Conservation (phyloP, 2,113 vertebrate species). For the Manacus vitellinus region DNA sequence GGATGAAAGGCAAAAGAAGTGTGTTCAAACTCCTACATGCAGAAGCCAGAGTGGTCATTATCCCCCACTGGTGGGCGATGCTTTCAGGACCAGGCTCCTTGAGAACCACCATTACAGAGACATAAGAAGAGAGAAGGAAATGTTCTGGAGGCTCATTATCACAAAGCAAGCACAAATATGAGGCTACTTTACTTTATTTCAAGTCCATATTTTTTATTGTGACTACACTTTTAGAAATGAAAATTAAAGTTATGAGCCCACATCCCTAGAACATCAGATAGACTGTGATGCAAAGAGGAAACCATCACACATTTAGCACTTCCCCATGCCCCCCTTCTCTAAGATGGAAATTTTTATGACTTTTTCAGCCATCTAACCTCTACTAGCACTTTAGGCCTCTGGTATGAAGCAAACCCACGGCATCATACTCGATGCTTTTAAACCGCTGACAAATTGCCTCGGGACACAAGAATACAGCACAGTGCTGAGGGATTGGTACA, state of each 20-base stretch:
- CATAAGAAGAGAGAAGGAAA: background rate
- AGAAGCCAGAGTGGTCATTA: background rate
- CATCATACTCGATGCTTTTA: background rate
- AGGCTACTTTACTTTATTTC: background rate
- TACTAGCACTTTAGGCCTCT: background rate
- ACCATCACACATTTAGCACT: background rate
- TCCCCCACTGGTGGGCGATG: fast-evolving
- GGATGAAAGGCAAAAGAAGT: background rate
- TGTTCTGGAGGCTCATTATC: background rate
- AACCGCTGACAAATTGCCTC: background rate
- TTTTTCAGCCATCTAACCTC: background rate
- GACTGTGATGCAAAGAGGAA: background rate
- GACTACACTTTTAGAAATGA: background rate
- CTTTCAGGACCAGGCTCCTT: background rate
- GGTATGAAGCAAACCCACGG: background rate
- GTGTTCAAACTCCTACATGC: background rate
- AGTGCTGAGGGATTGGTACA: background rate
- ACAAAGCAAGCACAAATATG: background rate
- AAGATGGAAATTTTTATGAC: background rate
- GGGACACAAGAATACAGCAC: background rate
- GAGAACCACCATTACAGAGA: background rate
- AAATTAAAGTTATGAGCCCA: background rate
- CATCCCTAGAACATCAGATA: background rate
- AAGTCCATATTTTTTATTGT: background rate
- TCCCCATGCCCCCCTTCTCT: background rate